Evolutionary conservation across 2,113 vertebrate genomes (phyloP).

Genomic region (Cephalopholis sonnerati): DNA sequence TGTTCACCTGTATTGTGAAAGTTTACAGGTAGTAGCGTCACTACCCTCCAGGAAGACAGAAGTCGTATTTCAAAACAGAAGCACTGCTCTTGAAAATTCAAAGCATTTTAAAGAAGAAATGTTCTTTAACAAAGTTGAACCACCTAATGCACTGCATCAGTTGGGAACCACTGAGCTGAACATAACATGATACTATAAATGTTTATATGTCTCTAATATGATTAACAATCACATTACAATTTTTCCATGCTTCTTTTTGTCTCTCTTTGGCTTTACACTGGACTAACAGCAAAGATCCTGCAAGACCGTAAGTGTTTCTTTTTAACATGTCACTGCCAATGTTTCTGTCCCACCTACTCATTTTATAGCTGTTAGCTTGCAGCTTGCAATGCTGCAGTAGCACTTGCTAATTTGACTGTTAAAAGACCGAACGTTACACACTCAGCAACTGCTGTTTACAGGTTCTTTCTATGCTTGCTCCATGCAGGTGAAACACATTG

Average conservation of each 20-base stretch:
- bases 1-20: not conserved
- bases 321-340: conserved; percentile 34
- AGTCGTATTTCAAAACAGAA: not conserved
- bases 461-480: not conserved
- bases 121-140: not conserved
- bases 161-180: conserved; percentile 12
- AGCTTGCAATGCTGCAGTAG: not conserved
- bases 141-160: not conserved
- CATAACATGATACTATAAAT: not conserved
- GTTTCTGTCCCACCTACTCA: not conserved
- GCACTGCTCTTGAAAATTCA: not conserved
- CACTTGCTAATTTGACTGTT: not conserved
- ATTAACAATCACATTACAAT: conserved; percentile 46
- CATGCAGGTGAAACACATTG: not conserved
- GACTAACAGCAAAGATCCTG: conserved; percentile 98
- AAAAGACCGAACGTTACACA: not conserved
- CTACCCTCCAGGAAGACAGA: not conserved
- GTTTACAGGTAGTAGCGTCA: not conserved
- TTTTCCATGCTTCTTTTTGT: conserved; percentile 33
- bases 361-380: not conserved
- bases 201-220: conserved; percentile 31
- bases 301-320: conserved; percentile 91
- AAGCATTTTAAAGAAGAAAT: not conserved
- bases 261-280: conserved; percentile 66
- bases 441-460: not conserved